These are phyloP conservation scores for Athripsodes cinereus DNA, from an alignment of 2,888 invertebrate species.

Conservation along the genomic window DNA sequence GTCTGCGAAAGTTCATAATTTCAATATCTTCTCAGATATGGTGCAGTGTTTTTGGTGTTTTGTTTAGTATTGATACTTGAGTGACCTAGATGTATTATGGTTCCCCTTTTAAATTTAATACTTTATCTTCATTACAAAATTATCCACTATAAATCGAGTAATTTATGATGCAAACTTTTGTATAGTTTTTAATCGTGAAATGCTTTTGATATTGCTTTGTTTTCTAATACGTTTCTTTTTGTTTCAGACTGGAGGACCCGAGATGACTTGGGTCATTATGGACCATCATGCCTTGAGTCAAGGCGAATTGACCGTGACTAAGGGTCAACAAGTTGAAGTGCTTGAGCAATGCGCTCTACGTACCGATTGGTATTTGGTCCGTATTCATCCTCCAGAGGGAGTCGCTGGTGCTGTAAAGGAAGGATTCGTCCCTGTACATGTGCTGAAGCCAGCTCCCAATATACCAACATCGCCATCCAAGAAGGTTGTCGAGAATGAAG, in stretches of 20 bases:
- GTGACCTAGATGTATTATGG: no score
- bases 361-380: constrained; percentile 66
- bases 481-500: constrained; percentile 1
- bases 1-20: no score
- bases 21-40: no score
- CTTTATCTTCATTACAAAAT: no score
- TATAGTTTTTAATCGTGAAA: no score
- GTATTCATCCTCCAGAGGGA: constrained; percentile 53
- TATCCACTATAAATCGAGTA: no score
- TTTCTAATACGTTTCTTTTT: constrained; percentile 3
- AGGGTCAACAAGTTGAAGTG: constrained; percentile 92
- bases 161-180: no score
- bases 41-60: no score
- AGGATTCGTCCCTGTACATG: constrained; percentile 74
- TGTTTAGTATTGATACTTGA: no score
- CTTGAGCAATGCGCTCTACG: constrained; percentile 68
- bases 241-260: constrained; percentile 68
- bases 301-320: constrained; percentile 76
- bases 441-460: constrained; percentile 55
- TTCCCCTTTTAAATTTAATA: no score
- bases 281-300: constrained; percentile 74
- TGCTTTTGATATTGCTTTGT: no score
- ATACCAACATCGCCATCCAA: constrained; percentile 14
- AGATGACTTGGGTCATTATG: constrained; percentile 87
- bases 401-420: constrained; percentile 58